Base-by-base conservation (phyloP, 1,140 invertebrate genomes). In the Bombus confusus region DNA sequence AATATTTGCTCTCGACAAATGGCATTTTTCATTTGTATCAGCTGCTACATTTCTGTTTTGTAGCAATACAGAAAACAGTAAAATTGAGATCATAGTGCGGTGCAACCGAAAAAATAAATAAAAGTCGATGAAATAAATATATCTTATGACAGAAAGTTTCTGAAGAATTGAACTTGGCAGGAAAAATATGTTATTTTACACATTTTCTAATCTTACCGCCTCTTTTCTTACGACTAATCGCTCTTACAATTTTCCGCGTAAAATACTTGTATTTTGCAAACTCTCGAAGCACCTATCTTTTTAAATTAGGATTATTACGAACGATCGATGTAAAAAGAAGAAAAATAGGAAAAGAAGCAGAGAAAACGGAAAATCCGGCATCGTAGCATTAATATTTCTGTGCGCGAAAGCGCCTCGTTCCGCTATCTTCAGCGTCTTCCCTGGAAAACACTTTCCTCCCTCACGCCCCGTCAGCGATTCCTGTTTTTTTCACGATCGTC, bases 381-480 rank as follows among this genome's bases (percentile, higher is more conserved):
- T n/a, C 37, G 31, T 10, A 15, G 9, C 22, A 37, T 75, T 68
- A 57, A 73, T 59, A 62, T 71, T 74, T 81, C 43, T 52, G 28
- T 43, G 8, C 28, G 39, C 9, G 37, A 43, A 13, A 52, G 15
- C 34, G 34, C 68, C 39, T n/a, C 9, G 47, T 41, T 25, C 43
- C 31, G 28, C 43, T 59, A 28, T 12, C 39, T 57, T 52, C 62
- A 39, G 25, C 62, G 9, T 59, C 73, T 66, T 43, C 52, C 66
- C n/a, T 18, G 5, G 25, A 39, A 83, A 68, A 83, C 62, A 77
- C 43, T 77, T 68, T 68, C 64, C 18, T 31, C 62, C 3, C 31
- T 13, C 18, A n/a, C 31, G 64, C 25, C 3, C 18, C 28, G 62
- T 83, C 81, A 83, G 73, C 81, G 73, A 77, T 69, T 76, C 43